Base-by-base conservation (phyloP, 2,797 vertebrate species). In the Sebastes iracundus region DNA sequence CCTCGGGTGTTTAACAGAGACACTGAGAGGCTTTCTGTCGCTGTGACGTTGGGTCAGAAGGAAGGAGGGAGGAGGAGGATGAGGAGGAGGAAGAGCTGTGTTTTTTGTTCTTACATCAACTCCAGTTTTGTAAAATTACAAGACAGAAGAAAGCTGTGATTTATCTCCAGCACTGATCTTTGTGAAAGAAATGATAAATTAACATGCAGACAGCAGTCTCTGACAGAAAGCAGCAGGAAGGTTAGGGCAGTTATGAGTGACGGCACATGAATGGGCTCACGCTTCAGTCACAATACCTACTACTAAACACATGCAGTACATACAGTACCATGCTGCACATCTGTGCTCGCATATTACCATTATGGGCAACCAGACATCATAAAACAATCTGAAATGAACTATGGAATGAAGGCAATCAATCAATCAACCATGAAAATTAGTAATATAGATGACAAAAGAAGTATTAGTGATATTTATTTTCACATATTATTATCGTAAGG, bases 201-300 rank as follows among this genome's bases (percentile, higher is more conserved):
- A 88, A 0, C 38, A 28, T 59, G 59, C 88, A 92, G 79, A 79
- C 69, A 83, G 72, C 32, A 73, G 77, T 72, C 46, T 83, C 55
- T 83, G 86, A 88, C 74, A 79, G 86, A 77, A 89, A 87, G 52
- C 84, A 85, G 85, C 75, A 91, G 87, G 88, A 94, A 90, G 86
- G 77, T 85, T 71, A 74, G 22, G 14, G 77, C 63, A 58, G 65
- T 75, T 70, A 42, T 84, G 76, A 84, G 62, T 84, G 80, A 86
- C 83, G 77, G 61, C 66, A 69, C n/a, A 28, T 70, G n/a, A 76
- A 75, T 23, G 25, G 25, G 33, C 33, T 84, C 55, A 69, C 22
- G 2, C 27, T 65, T 77, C 66, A 77, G 64, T 78, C 66, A 63
- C 23, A 52, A 38, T n/a, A 52, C n/a, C 30, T 55, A 46, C 65